A percentile compares a stretch with the other conserved stretches of the same genome.
These are phyloP conservation scores for Leucopternis melanops DNA, from an alignment of 2,113 vertebrate genomes.

Conservation along the genomic window DNA sequence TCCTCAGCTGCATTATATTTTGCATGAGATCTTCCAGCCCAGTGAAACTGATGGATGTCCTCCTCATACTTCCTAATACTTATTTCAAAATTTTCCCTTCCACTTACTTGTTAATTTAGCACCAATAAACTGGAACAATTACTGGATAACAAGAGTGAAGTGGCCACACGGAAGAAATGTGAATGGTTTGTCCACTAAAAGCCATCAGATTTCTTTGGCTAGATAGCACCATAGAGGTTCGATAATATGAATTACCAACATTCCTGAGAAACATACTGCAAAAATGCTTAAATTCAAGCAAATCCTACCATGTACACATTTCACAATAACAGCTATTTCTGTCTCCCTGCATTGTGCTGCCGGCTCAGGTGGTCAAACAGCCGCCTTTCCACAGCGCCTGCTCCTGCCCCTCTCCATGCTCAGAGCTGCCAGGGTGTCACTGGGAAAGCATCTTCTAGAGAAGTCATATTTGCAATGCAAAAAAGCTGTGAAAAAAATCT, in stretches of 20 bases:
- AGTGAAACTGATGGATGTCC: background rate
- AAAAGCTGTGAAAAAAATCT: background rate
- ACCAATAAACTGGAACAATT: background rate
- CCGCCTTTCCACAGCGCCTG: background rate
- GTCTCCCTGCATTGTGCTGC: background rate
- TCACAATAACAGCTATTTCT: background rate
- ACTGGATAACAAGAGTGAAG: background rate
- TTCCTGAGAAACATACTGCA: background rate
- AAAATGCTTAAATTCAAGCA: background rate
- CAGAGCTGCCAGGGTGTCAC: background rate
- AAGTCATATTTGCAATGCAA: background rate
- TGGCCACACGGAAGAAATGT: background rate
- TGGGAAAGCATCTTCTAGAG: background rate
- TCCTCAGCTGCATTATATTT: background rate
- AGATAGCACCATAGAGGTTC: background rate
- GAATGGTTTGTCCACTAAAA: background rate
- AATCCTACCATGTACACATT: background rate
- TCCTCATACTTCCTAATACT: background rate
- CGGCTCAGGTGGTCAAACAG: background rate
- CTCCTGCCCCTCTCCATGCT: background rate
- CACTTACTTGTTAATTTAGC: background rate
- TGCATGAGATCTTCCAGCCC: background rate
- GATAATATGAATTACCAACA: background rate
- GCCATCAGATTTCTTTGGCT: background rate
- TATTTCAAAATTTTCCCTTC: background rate